These are phyloP conservation scores for Phymastichus coffea DNA, from an alignment of 1,140 invertebrate species.

Conservation along the genomic window DNA sequence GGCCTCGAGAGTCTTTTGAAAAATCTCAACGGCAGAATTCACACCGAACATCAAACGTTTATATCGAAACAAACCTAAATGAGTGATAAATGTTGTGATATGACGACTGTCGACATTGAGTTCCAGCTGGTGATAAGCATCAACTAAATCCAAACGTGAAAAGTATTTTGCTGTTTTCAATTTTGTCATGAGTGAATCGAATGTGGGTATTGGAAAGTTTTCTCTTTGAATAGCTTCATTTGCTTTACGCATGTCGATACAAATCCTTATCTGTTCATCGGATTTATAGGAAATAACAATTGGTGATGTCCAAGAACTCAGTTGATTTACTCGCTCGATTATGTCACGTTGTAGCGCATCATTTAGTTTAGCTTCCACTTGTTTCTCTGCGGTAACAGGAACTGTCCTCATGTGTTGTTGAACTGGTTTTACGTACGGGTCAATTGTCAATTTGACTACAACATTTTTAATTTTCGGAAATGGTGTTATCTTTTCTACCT, in stretches of 20 bases:
- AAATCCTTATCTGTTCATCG: conserved; percentile 36
- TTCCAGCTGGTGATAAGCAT: conserved; percentile 40
- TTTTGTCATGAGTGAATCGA: conserved; percentile 31
- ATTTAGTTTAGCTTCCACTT: conserved; percentile 30
- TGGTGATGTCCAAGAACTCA: conserved; percentile 36
- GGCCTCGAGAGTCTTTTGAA: conserved; percentile 30
- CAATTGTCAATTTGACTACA: conserved; percentile 34
- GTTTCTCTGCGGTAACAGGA: conserved; percentile 30
- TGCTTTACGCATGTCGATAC: conserved; percentile 36
- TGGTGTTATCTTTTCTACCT: conserved; percentile 12
- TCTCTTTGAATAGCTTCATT: conserved; percentile 37
- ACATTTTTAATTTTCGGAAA: conserved; percentile 36
- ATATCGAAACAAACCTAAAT: conserved; percentile 36
- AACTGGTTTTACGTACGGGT: conserved; percentile 31
- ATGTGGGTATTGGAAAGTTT: conserved; percentile 36
- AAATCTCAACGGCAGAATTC: conserved; percentile 32
- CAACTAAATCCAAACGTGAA: conserved; percentile 35
- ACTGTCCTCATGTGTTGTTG: conserved; percentile 32
- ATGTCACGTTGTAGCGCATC: conserved; percentile 31
- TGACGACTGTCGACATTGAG: conserved; percentile 28
- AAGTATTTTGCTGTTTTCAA: conserved; percentile 36
- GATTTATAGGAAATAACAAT: conserved; percentile 34
- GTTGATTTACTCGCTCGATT: conserved; percentile 32
- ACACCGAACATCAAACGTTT: conserved; percentile 34
- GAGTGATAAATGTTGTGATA: conserved; percentile 32